Evolutionary conservation across 2,113 vertebrate species (phyloP), one percentile per base, ranked within the genome.

Genomic region (Cyanoliseus patagonus): DNA sequence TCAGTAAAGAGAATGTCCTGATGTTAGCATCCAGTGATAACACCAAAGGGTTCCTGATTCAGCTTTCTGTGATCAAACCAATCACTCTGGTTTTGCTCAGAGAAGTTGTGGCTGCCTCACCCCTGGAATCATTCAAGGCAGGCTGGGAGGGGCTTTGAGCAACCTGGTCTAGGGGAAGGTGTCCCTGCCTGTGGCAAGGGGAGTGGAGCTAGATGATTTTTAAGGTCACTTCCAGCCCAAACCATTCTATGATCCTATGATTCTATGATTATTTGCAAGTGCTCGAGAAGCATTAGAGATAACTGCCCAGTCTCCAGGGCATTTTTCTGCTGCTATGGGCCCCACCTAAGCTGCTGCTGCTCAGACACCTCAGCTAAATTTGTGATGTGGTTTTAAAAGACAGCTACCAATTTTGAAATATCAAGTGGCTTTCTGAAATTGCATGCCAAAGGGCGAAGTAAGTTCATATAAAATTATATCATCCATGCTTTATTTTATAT

Each of bases 251-350:
- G n/a, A 35, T 59, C 57, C 57, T 59, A 59, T 35, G 57, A 59
- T 35, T 59, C 33, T 59, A 24, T 59, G 33, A 33, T 44, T 46
- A 19, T 2, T 53, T 4, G 17, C 70, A 66, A 52, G 17, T n/a
- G 10, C 24, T 87, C 8, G n/a, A 61, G n/a, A 81, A 67, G 7
- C 6, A 30, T 62, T 35, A 63, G 13, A 82, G 46, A 75, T 4
- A 82, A 68, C 4, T 0, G 1, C 14, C 20, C 41, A 27, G 3
- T 31, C 28, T n/a, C 27, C 3, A 4, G 55, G 68, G 6, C 6
- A 19, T 19, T 73, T 67, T 35, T n/a, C 9, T 7, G 2, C 11
- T 42, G 6, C 25, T 62, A 3, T 2, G 22, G 16, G 7, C 2
- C 15, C 15, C 3, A 0, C 30, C 35, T 63, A 23, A 51, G 17